A percentile compares a stretch with the other conserved stretches of the same genome.
Evolutionary conservation across 1,140 invertebrate genomes (phyloP).

Genomic region (Anastatus disparis): DNA sequence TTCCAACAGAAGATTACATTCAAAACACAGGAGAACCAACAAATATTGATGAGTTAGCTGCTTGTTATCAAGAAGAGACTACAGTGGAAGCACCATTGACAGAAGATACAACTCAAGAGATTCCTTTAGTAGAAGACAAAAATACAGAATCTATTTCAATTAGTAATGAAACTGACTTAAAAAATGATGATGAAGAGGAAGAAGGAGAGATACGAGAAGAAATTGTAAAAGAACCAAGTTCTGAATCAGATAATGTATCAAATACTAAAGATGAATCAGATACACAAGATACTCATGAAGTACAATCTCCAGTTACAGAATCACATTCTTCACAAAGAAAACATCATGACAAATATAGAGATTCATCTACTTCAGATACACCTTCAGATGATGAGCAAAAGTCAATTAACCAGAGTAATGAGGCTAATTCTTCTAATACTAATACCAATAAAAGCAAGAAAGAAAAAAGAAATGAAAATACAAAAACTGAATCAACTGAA

Average conservation of each 20-base stretch:
- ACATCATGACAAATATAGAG: constrained; percentile 58
- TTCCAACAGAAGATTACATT: background rate
- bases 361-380: constrained; percentile 58
- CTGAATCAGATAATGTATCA: constrained; percentile 47
- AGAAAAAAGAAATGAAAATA: constrained; percentile 14
- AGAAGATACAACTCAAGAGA: background rate
- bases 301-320: constrained; percentile 35
- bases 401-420: constrained; percentile 44
- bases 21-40: constrained; percentile 17
- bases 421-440: constrained; percentile 38
- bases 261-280: constrained; percentile 48
- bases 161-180: background rate
- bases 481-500: background rate
- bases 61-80: constrained; percentile 32
- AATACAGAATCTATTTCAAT: background rate
- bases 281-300: constrained; percentile 27
- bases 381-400: constrained; percentile 57
- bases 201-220: constrained; percentile 43
- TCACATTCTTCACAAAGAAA: constrained; percentile 47
- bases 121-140: background rate
- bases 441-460: constrained; percentile 14
- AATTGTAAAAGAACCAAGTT: constrained; percentile 37
- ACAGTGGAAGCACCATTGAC: constrained; percentile 20
- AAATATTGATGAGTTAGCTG: constrained; percentile 35
- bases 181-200: constrained; percentile 43